Evolutionary conservation across 1,140 invertebrate genomes (phyloP), one percentile per base, ranked within the genome.

Genomic region (Sycobia sp.): DNA sequence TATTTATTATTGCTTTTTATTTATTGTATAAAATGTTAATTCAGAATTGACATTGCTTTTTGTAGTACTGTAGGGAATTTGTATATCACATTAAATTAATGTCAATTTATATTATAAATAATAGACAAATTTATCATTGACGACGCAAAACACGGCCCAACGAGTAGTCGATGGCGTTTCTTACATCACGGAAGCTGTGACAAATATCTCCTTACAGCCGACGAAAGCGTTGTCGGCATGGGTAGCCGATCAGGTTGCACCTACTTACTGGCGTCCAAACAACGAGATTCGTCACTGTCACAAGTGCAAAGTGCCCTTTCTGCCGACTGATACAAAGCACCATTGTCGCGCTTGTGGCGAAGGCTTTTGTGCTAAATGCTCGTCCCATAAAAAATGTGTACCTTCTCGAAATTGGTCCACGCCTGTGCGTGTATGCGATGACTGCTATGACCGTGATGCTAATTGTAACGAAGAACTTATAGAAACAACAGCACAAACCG

Each of bases 251-350:
- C 86, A 90, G 72, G 78, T 84, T 3, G 90, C 90, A 14, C 92
- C 92, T 1, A 85, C 85, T 20, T 94, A 94, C 78, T 94, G 92
- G 92, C 84, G 87, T 41, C 89, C 90, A 9, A 94, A 94, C 76
- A 80, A 86, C 65, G 87, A 91, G 72, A 92, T 93, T 53, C 85
- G 88, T 85, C 72, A 86, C 51, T 93, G 91, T 76, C 73, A 83
- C 63, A 85, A 85, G 47, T 93, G 91, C 76, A 82, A 86, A 63
- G 79, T 73, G 53, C 68, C 71, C 16, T 89, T 90, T 66, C 72
- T 72, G 20, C 66, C 76, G 8, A 76, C 76, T 7, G 84, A 83
- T 22, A 80, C 83, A 3, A 93, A 92, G 65, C 92, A 94, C 73
- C 92, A 94, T 69, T 94, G 92, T 72, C 86, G 92, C 25, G 82